These are phyloP conservation scores for Exaiptasia diaphana DNA, from an alignment of 64 coral and sea anemone genomes.

Conservation along the genomic window DNA sequence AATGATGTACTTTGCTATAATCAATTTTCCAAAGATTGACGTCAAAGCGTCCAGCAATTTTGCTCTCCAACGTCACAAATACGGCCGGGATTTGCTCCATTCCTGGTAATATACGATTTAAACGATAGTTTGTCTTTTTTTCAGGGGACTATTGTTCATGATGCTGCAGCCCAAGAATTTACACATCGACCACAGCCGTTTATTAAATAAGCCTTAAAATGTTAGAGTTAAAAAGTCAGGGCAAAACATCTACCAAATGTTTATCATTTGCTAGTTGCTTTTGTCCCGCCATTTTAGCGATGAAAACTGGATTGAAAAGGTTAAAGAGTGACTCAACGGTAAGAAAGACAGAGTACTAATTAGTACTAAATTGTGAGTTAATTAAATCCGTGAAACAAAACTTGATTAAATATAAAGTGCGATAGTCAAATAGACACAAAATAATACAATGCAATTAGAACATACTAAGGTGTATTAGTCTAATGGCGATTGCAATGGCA, in stretches of 20 bases:
- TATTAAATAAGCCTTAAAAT: neutral
- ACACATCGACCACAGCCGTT: neutral
- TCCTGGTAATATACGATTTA: too few relatives aligned
- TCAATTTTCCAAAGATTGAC: too few relatives aligned
- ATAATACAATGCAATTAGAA: too few relatives aligned
- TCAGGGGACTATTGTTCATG: neutral
- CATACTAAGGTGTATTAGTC: too few relatives aligned
- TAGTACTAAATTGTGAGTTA: too few relatives aligned
- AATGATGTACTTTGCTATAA: too few relatives aligned
- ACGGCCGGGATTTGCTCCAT: neutral
- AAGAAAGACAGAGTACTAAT: too few relatives aligned
- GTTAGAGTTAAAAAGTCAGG: neutral
- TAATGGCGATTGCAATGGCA: too few relatives aligned
- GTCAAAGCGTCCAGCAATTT: neutral
- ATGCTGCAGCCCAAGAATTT: neutral
- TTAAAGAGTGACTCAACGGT: neutral
- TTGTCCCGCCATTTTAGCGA: conserved; percentile 65
- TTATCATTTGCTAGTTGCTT: conserved; percentile 98
- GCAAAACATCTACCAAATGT: conserved; percentile 61
- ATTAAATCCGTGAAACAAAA: too few relatives aligned
- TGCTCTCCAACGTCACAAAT: neutral
- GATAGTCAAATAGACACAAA: too few relatives aligned
- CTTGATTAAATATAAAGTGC: too few relatives aligned
- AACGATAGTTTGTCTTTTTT: neutral
- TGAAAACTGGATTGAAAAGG: neutral